These are phyloP conservation scores for Myotis daubentonii DNA, from an alignment of 2,797 vertebrate species.

Conservation along the genomic window DNA sequence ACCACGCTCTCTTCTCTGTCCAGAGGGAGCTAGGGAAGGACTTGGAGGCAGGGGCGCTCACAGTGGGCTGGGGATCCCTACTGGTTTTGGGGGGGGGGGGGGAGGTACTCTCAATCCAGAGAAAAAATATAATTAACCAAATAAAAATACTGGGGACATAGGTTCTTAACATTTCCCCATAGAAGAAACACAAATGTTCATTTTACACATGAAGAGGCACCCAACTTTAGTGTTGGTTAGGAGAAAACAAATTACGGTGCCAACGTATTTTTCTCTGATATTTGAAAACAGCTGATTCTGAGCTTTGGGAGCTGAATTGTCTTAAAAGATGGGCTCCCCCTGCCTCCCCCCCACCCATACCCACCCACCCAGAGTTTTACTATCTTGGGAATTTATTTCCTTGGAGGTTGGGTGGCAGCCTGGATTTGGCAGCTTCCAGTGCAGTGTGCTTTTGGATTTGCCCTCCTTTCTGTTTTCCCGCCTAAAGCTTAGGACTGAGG, in stretches of 20 bases:
- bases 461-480: constrained; percentile 25
- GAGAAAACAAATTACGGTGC: neutral
- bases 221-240: neutral
- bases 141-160: neutral
- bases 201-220: neutral
- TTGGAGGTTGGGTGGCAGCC: neutral
- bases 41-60: neutral
- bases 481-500: neutral
- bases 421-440: constrained; percentile 26
- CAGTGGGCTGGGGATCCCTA: neutral
- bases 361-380: neutral
- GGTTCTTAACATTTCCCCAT: neutral
- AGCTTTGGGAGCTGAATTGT: neutral
- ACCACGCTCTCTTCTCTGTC: neutral
- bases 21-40: neutral
- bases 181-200: neutral
- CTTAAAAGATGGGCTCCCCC: neutral
- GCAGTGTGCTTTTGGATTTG: constrained; percentile 36
- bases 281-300: neutral
- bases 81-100: too few species aligned
- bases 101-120: neutral
- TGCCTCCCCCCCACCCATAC: too few species aligned
- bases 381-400: constrained; percentile 51
- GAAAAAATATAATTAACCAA: neutral
- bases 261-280: neutral